A percentile compares a stretch with the other conserved stretches of the same genome.
Evolutionary conservation across 2,888 invertebrate species (phyloP).

Genomic region (Nudaria mundana): DNA sequence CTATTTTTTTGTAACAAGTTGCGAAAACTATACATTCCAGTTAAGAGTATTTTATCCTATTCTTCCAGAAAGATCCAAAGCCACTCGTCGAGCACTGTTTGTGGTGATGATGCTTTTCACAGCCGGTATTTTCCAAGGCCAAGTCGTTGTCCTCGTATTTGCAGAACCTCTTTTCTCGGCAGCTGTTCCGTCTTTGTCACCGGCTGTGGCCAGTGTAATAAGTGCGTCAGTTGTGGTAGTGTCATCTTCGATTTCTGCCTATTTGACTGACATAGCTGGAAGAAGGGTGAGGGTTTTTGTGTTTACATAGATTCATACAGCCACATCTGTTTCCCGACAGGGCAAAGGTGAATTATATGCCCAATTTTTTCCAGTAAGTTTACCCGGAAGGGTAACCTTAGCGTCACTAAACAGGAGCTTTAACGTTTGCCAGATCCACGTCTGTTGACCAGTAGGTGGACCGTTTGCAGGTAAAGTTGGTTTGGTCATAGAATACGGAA

Average conservation of each 20-base stretch:
- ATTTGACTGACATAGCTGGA: slow-evolving; percentile 35
- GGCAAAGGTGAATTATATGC: too few relatives aligned
- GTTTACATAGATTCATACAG: not conserved
- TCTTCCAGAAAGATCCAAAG: slow-evolving; percentile 43
- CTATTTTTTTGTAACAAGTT: too few relatives aligned
- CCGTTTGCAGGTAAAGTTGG: too few relatives aligned
- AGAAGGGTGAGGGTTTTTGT: slow-evolving; percentile 26
- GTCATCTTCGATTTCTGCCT: slow-evolving; percentile 28
- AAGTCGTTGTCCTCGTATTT: slow-evolving; percentile 36
- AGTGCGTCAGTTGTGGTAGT: slow-evolving; percentile 30
- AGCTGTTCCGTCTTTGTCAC: slow-evolving; percentile 33
- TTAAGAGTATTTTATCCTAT: not conserved
- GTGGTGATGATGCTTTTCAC: slow-evolving; percentile 30
- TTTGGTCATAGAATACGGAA: too few relatives aligned
- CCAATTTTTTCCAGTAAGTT: too few relatives aligned
- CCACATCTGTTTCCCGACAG: too few relatives aligned
- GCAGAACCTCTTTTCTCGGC: slow-evolving; percentile 33
- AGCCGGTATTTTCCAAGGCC: slow-evolving; percentile 36
- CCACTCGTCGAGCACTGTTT: slow-evolving; percentile 40
- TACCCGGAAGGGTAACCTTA: too few relatives aligned
- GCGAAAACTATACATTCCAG: too few relatives aligned
- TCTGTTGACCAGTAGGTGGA: too few relatives aligned
- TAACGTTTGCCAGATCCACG: too few relatives aligned
- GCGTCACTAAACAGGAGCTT: too few relatives aligned
- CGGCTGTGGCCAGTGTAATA: slow-evolving; percentile 32